phyloP scores from a whole-genome alignment of 2,888 invertebrate species.

The Lasioglossum marginatum region DNA sequence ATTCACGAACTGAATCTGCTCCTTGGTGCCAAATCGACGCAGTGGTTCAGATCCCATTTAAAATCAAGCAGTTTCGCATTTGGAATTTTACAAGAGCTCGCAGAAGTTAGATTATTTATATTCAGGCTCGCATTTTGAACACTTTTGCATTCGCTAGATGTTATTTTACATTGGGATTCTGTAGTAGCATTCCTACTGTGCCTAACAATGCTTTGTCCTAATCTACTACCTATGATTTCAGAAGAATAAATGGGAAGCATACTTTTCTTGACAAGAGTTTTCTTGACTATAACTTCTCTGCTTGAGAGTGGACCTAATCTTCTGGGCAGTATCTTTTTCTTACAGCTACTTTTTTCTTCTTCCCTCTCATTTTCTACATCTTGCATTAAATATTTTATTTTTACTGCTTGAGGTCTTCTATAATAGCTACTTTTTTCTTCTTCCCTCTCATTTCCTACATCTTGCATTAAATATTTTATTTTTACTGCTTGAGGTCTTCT shows the following conservation, averaged over 20 bases:
- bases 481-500: constrained; percentile 42
- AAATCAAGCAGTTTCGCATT: neutral
- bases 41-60: neutral
- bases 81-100: neutral
- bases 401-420: too few species aligned
- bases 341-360: too few species aligned
- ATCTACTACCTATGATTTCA: constrained; percentile 5
- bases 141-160: neutral
- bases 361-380: too few species aligned
- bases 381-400: too few species aligned
- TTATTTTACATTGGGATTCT: neutral
- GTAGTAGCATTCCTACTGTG: neutral
- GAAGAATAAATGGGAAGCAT: neutral
- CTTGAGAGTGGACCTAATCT: constrained; percentile 30
- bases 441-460: too few species aligned
- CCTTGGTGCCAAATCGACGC: too few species aligned
- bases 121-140: neutral
- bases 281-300: too few species aligned
- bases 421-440: too few species aligned
- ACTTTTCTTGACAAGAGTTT: neutral
- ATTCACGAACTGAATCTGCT: too few species aligned
- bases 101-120: too few species aligned
- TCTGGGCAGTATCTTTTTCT: constrained; percentile 44
- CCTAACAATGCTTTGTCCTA: neutral
- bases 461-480: constrained; percentile 22